Base-by-base conservation (phyloP, 2,888 invertebrate genomes). In the Metacarcinus magister region DNA sequence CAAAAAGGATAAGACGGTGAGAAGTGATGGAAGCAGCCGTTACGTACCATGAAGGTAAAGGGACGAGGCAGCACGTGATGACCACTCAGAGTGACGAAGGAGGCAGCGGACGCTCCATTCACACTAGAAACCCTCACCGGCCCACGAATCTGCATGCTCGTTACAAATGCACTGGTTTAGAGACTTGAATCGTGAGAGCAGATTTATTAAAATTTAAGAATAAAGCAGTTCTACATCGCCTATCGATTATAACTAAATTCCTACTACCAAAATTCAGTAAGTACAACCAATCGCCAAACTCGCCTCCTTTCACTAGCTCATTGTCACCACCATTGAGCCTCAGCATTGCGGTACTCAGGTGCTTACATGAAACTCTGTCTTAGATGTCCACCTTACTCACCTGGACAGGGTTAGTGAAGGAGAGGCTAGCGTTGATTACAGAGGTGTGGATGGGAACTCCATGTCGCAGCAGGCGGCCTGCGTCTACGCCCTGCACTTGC, bases 1-100 rank as follows among this genome's bases (percentile, higher is more conserved):
- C 67, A n/a, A 28, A 8, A 75, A 5, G 28, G 28, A 54, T 23
- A 67, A 23, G 23, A 67, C 23, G 23, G 67, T 2, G 46, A 19
- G 19, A 39, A n/a, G 89, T 1, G 0, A 39, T 28, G 16, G n/a
- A 28, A 46, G 48, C 13, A 7, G 7, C 8, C 13, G 89, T 19
- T 19, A 95, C 95, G 23, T 67, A 94, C 95, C 75, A 32, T 67
- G 82, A 96, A 94, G 8, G 54, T 43, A 43, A 93, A 16, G 7
- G 90, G 46, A 16, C n/a, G 92, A 3, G 87, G 28, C 44, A 96
- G 43, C 16, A 54, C 16, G 82, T 94, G 94, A 10, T 46, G 28
- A 32, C 92, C 92, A 19, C 13, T 32, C 8, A 96, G 92, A 43
- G 96, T 94, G 39, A 96, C 44, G 32, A 89, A 96, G 87, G 94